These are phyloP conservation scores for Circaetus gallicus DNA, from an alignment of 2,113 vertebrate genomes.

Conservation along the genomic window DNA sequence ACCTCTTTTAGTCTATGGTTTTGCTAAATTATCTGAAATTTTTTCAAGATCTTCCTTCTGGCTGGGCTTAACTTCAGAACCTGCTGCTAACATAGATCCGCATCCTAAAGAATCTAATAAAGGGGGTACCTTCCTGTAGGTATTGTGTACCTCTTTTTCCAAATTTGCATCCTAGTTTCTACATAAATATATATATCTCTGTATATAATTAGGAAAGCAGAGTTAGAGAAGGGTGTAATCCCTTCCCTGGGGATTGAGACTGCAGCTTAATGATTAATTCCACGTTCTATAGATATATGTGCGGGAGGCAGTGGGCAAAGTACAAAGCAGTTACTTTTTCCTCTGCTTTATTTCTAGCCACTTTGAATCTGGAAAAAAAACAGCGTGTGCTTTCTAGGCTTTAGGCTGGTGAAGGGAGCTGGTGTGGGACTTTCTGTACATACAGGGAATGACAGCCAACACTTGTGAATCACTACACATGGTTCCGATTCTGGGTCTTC, in stretches of 20 bases:
- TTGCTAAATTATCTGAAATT: neutral
- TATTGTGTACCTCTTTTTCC: neutral
- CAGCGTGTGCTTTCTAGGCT: neutral
- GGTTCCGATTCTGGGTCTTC: neutral
- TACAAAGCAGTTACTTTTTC: constrained; percentile 7
- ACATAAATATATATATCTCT: neutral
- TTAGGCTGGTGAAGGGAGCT: neutral
- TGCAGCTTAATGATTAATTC: constrained; percentile 57
- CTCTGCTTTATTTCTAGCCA: neutral
- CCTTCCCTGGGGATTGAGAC: neutral
- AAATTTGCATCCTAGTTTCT: neutral
- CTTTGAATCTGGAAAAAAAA: neutral
- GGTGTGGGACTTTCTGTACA: neutral
- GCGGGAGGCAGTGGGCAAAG: neutral
- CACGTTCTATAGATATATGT: neutral
- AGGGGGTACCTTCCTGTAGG: neutral
- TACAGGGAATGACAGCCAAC: neutral
- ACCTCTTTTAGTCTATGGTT: neutral
- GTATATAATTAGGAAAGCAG: neutral
- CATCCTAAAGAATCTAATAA: neutral
- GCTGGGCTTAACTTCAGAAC: neutral
- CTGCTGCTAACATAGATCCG: neutral
- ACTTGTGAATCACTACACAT: rapidly evolving
- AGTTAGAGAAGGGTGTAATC: neutral
- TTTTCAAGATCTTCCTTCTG: neutral